Evolutionary conservation across 92 coral and sea anemone species (phyloP).

Genomic region (Heliopora coerulea): DNA sequence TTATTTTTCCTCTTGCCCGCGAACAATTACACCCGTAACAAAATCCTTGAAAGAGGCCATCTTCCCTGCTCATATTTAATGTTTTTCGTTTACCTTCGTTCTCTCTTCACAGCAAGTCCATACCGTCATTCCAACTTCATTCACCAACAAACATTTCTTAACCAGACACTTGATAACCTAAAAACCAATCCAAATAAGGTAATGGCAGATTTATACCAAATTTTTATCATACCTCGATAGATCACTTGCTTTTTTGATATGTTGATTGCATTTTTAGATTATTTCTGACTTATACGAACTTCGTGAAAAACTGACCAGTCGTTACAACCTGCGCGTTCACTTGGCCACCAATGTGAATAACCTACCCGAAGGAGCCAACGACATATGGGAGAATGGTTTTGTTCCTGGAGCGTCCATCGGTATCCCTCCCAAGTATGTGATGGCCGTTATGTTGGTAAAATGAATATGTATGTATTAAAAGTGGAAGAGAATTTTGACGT

Average conservation of each 20-base stretch:
- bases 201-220: no score
- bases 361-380: conserved; percentile 68
- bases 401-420: conserved; percentile 46
- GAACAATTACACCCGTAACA: no score
- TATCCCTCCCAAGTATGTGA: conserved; percentile 59
- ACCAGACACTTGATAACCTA: conserved; percentile 63
- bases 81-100: neutral
- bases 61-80: no score
- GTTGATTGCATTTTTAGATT: conserved; percentile 45
- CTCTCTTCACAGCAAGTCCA: conserved; percentile 61
- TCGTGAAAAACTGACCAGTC: conserved; percentile 70
- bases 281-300: conserved; percentile 64
- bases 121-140: conserved; percentile 77
- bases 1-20: no score
- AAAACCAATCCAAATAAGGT: conserved; percentile 70
- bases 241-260: no score
- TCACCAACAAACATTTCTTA: conserved; percentile 76
- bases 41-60: no score
- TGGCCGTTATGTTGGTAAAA: no score
- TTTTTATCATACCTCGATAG: no score
- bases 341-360: conserved; percentile 79
- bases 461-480: no score
- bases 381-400: conserved; percentile 69
- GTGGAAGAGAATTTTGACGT: no score
- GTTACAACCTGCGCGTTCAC: conserved; percentile 76